Evolutionary conservation across 2,888 invertebrate genomes (phyloP), one percentile per base, ranked within the genome.

Genomic region (Napeogenes sylphis): DNA sequence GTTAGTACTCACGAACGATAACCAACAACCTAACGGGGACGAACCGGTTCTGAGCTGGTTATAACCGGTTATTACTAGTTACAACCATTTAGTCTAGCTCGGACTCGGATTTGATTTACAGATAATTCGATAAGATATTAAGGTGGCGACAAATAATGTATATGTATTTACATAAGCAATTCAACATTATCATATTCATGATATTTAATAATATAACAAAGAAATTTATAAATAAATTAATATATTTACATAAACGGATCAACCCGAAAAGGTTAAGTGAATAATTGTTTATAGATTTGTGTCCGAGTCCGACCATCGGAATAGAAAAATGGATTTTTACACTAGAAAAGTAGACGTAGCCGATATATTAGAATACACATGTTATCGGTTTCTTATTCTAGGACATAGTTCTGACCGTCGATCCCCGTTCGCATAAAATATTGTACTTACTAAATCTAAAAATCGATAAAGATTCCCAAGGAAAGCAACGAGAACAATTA

Each of bases 401-500:
- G 10, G 21, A 47, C 14, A 6, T 65, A 61, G 45, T 47, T 58
- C 32, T 55, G 71, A 68, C 61, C 35, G 71, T 73, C 81, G 71
- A 75, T 75, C 81, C 83, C 84, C 85, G 79, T 71, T 70, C 65
- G 71, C 71, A 75, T 75, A 76, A 71, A 76, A 78, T 76, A 80
- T 78, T 82, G 81, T 83, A 83, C 78, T 80, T 81, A 82, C 79
- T 85, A 85, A 78, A 74, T 79, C 82, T 85, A 86, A 79, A 81
- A 82, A 82, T 86, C 77, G 82, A 87, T 90, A 89, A 88, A 90
- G 76, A 87, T 86, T 86, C 84, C 85, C 86, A 89, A 85, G 84
- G 82, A 89, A 89, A 89, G 79, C 85, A 90, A 90, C 90, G 81
- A 85, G 89, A 90, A 89, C 87, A 87, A 84, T 89, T 83, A 89